Evolutionary conservation across 2,797 vertebrate genomes (phyloP).

Genomic region (Ciconia nigra): DNA sequence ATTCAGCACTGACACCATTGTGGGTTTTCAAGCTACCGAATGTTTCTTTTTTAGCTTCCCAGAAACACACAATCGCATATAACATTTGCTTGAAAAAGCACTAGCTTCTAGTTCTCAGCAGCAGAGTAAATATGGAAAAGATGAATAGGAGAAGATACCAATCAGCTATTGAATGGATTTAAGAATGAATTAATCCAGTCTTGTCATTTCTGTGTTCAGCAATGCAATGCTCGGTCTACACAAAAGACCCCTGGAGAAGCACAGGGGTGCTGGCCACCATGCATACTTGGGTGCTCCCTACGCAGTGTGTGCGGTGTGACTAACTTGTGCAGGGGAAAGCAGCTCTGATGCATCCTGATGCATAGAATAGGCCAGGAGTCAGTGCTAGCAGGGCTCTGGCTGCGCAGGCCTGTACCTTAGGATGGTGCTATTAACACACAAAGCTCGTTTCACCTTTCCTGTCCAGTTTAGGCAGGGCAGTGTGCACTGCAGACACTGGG

Average conservation of each 20-base stretch:
- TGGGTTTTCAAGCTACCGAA: not conserved
- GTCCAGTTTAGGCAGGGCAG: not conserved
- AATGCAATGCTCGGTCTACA: not conserved
- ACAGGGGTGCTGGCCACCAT: not conserved
- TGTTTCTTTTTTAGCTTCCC: not conserved
- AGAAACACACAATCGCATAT: not conserved
- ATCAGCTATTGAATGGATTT: not conserved
- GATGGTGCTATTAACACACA: not conserved
- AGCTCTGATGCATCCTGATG: not conserved
- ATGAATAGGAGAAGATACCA: not conserved
- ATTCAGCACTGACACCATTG: not conserved
- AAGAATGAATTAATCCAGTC: not conserved
- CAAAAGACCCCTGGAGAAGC: not conserved
- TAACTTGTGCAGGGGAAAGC: not conserved
- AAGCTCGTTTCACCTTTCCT: not conserved
- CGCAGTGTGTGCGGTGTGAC: accelerated
- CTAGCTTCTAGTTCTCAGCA: not conserved
- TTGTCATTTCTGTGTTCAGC: not conserved
- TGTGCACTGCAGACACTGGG: not conserved
- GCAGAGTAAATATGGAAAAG: not conserved
- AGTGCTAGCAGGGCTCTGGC: not conserved
- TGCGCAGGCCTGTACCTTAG: not conserved
- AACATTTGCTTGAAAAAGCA: not conserved
- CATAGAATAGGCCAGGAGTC: not conserved
- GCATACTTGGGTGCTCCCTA: not conserved